A percentile compares a stretch with the other conserved stretches of the same genome.
Conservation (phyloP, 2,113 vertebrate species). For the Polypterus senegalus region DNA sequence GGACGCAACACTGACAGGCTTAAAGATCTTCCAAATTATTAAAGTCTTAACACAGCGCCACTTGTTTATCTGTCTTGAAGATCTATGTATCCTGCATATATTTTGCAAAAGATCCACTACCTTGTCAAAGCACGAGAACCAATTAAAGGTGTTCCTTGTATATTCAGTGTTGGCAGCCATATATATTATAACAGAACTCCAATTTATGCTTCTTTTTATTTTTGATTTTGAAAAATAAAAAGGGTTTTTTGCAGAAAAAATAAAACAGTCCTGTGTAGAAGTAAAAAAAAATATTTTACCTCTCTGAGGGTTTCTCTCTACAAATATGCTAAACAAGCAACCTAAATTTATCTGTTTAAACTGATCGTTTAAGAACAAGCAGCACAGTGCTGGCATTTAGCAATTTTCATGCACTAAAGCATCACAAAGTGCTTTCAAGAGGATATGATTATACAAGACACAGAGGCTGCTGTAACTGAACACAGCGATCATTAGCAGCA, state of each 20-base stretch:
- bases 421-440: conserved; percentile 1
- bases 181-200: neutral
- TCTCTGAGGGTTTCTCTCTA: neutral
- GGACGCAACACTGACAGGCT: too few relatives aligned
- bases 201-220: neutral
- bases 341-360: conserved; percentile 3
- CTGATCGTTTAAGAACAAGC: neutral
- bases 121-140: neutral
- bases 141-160: neutral
- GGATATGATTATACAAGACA: conserved; percentile 5
- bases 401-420: neutral
- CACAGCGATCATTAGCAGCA: neutral
- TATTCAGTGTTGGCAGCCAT: neutral
- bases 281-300: conserved; percentile 4
- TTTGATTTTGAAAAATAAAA: neutral
- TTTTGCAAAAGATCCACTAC: too few relatives aligned
- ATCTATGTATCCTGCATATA: too few relatives aligned
- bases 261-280: neutral
- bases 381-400: neutral
- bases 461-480: conserved; percentile 1
- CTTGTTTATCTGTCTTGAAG: too few relatives aligned
- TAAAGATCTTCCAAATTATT: too few relatives aligned
- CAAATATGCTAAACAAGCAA: neutral
- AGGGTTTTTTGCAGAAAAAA: neutral
- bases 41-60: too few relatives aligned